Evolutionary conservation across 1,140 invertebrate species (phyloP), one percentile per base, ranked within the genome.

Genomic region (Hycleus phaleratus): DNA sequence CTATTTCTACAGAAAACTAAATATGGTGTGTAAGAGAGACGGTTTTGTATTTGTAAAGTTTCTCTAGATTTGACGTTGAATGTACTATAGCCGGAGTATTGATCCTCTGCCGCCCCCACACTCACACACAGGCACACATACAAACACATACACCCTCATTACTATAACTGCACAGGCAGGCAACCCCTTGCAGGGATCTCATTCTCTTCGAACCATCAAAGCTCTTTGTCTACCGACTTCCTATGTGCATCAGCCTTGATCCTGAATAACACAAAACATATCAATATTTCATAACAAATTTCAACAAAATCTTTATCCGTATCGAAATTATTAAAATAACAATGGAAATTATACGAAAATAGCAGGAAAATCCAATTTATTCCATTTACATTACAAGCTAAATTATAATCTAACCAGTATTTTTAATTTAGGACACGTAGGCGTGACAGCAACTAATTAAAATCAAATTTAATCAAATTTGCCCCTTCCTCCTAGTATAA

Each of bases 211-310:
- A 49, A 56, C 54, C 47, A 56, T 56, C 54, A 56, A 43, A 56
- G 54, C 54, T 56, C 54, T 56, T 56, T 56, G 54, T 56, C 54
- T 56, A 46, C 46, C 54, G 46, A 32, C 54, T 56, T 56, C 54
- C 54, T 56, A 56, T 56, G 42, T 56, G 54, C 46, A 56, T 56
- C 54, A 56, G 54, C 26, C 54, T 48, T 46, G 46, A 32, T 32
- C 7, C 4, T 32, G 4, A 32, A 32, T 32, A 32, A 5, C 32
- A 32, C 7, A 32, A 32, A 4, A 5, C 32, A 32, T 32, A 32
- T 32, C 7, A 18, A 18, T 18, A 18, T 18, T 18, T 18, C 18
- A 18, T 18, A 18, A 18, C 18, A 18, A 18, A 18, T 18, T 18
- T 18, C 18, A 18, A 18, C 18, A 18, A 18, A 18, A 18, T 18